Evolutionary conservation across 2,888 invertebrate genomes (phyloP).

Genomic region (Atrina japonica): DNA sequence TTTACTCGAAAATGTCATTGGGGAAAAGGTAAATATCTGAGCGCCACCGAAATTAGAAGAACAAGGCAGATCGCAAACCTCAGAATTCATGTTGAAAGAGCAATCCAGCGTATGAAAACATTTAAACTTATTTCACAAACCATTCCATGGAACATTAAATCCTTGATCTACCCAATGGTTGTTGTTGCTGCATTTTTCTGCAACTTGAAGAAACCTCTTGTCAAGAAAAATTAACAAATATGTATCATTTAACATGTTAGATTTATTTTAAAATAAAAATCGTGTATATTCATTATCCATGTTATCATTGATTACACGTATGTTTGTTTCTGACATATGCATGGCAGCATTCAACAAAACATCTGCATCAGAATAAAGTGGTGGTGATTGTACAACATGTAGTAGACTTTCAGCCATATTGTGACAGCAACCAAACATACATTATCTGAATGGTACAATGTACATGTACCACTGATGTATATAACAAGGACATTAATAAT

Average conservation of each 20-base stretch:
- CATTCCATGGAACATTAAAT: slow-evolving; percentile 14
- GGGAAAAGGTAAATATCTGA: slow-evolving; percentile 13
- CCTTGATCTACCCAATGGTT: neutral
- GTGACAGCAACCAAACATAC: too few relatives aligned
- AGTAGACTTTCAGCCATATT: too few relatives aligned
- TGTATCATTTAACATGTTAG: neutral
- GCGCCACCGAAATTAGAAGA: neutral
- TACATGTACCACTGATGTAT: too few relatives aligned
- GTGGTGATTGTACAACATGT: too few relatives aligned
- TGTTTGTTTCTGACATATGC: too few relatives aligned
- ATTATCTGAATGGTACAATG: too few relatives aligned
- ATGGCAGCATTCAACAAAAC: too few relatives aligned
- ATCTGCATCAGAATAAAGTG: too few relatives aligned
- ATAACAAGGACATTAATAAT: too few relatives aligned
- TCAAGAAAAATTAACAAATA: neutral
- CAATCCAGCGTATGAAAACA: too few relatives aligned
- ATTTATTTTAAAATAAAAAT: slow-evolving; percentile 1
- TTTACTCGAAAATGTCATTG: slow-evolving; percentile 17
- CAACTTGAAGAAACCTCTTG: neutral
- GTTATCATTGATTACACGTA: too few relatives aligned
- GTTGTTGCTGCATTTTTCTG: neutral
- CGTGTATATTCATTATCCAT: too few relatives aligned
- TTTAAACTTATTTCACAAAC: slow-evolving; percentile 18
- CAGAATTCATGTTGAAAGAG: slow-evolving; percentile 4
- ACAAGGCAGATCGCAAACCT: neutral